These are phyloP conservation scores for Pimpla rufipes DNA, from an alignment of 2,888 invertebrate species.

Conservation along the genomic window DNA sequence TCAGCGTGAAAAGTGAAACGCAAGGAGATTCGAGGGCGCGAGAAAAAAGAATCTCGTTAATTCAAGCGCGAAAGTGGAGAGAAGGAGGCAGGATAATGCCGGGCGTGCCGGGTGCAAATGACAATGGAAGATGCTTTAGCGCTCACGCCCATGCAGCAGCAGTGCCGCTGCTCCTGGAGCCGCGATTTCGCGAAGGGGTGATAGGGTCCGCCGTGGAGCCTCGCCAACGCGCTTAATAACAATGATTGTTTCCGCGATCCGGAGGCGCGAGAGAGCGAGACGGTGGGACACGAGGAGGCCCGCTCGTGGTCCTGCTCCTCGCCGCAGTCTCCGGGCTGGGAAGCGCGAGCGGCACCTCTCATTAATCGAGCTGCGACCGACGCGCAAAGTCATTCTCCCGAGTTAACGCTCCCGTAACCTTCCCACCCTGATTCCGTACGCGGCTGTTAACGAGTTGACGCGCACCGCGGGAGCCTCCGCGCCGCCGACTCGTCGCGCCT, in stretches of 20 bases:
- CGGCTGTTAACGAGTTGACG: slow-evolving; percentile 56
- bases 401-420: slow-evolving; percentile 63
- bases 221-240: slow-evolving; percentile 78
- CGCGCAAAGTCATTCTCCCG: slow-evolving; percentile 68
- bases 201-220: slow-evolving; percentile 27
- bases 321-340: not conserved
- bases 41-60: slow-evolving; percentile 22
- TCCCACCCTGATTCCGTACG: slow-evolving; percentile 55
- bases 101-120: slow-evolving; percentile 35
- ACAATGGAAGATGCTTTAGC: slow-evolving; percentile 56
- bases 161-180: slow-evolving; percentile 64
- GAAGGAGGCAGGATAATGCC: slow-evolving; percentile 5
- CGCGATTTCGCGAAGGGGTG: slow-evolving; percentile 8
- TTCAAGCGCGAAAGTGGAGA: slow-evolving; percentile 11
- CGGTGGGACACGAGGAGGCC: too few species aligned
- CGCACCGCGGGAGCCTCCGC: slow-evolving; percentile 32
- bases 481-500: slow-evolving; percentile 42
- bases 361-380: slow-evolving; percentile 68
- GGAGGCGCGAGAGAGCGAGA: slow-evolving; percentile 69
- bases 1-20: too few species aligned
- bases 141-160: slow-evolving; percentile 71
- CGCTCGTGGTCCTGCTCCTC: not conserved
- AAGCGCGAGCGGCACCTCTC: slow-evolving; percentile 48
- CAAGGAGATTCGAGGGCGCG: too few species aligned
- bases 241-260: slow-evolving; percentile 81